These are phyloP conservation scores for Heterotis niloticus DNA, from an alignment of 2,113 vertebrate genomes.

Conservation along the genomic window DNA sequence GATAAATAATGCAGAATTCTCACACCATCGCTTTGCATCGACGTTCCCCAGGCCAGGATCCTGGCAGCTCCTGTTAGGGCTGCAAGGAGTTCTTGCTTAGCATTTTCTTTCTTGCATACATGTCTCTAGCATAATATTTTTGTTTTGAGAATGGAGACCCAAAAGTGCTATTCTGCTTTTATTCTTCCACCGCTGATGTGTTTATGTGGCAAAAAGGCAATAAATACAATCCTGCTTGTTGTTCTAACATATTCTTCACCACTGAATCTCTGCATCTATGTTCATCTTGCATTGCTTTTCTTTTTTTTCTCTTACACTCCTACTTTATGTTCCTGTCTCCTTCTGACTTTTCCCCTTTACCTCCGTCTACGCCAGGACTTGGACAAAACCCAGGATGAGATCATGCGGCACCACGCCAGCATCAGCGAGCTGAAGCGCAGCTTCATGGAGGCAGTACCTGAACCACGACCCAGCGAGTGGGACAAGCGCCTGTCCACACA, in stretches of 20 bases:
- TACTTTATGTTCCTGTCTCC: neutral
- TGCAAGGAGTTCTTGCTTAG: no score
- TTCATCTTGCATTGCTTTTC: neutral
- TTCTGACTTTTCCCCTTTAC: neutral
- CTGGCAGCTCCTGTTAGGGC: no score
- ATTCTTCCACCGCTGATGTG: neutral
- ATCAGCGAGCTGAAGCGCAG: conserved; percentile 93
- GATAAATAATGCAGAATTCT: no score
- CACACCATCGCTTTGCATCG: no score
- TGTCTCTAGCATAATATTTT: no score
- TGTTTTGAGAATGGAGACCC: no score
- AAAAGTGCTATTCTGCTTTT: neutral
- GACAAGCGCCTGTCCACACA: conserved; percentile 92
- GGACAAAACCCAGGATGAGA: conserved; percentile 84
- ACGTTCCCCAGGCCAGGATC: no score
- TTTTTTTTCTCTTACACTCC: neutral
- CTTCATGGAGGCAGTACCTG: conserved; percentile 89
- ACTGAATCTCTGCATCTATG: neutral
- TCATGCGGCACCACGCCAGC: conserved; percentile 88
- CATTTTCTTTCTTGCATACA: no score
- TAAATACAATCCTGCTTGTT: no score
- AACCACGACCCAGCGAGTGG: conserved; percentile 86
- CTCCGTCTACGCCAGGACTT: conserved; percentile 68
- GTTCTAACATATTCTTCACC: no score
- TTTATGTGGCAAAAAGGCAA: no score